These are phyloP conservation scores for Intellagama lesueurii DNA, from an alignment of 2,797 vertebrate genomes.

Conservation along the genomic window DNA sequence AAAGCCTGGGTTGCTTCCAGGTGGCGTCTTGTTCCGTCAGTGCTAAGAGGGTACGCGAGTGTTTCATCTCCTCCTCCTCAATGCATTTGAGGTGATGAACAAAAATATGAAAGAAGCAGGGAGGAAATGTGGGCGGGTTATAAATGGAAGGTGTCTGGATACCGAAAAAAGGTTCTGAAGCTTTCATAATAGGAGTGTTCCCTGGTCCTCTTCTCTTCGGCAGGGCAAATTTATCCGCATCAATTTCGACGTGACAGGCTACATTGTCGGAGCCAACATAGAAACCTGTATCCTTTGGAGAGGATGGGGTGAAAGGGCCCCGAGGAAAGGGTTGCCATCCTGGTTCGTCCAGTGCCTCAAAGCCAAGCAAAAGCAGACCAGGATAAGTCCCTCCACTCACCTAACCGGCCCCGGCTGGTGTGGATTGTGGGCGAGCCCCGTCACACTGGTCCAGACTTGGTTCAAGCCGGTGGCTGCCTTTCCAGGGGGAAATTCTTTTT, in stretches of 20 bases:
- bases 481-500: neutral
- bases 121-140: neutral
- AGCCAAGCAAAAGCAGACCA: too few species aligned
- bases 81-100: too few species aligned
- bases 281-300: slow-evolving; percentile 95
- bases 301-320: neutral
- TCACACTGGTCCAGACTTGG: neutral
- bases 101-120: neutral
- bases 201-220: slow-evolving; percentile 48
- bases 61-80: too few species aligned
- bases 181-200: neutral
- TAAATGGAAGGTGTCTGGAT: neutral
- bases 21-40: too few species aligned
- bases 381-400: neutral
- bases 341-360: too few species aligned
- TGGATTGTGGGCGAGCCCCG: too few species aligned
- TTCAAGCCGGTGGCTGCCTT: neutral
- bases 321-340: neutral
- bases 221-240: slow-evolving; percentile 99
- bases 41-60: too few species aligned
- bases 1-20: too few species aligned
- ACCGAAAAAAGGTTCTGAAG: too few species aligned
- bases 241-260: slow-evolving; percentile 97
- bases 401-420: neutral
- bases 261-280: slow-evolving; percentile 96